Evolutionary conservation across 2,113 vertebrate species (phyloP).

Genomic region (Marmota flaviventris): DNA sequence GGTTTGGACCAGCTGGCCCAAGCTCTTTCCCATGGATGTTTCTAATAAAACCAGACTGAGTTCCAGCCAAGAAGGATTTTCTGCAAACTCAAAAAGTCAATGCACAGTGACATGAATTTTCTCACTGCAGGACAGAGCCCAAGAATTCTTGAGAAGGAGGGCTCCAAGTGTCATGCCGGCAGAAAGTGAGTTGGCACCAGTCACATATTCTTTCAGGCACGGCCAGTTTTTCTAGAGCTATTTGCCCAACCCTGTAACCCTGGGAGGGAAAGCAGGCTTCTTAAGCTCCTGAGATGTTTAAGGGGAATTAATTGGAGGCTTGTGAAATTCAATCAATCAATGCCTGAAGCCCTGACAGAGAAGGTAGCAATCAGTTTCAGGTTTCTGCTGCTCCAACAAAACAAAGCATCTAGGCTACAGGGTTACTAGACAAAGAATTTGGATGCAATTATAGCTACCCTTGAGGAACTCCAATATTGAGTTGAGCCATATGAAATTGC

Average conservation of each 20-base stretch:
- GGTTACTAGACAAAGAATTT: constrained; percentile 65
- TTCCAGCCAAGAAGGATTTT: neutral
- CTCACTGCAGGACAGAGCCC: neutral
- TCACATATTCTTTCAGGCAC: constrained; percentile 32
- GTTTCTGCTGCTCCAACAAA: constrained; percentile 51
- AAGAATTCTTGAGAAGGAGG: constrained; percentile 73
- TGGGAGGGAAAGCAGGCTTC: constrained; percentile 49
- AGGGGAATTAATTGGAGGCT: constrained; percentile 81
- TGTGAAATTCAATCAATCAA: constrained; percentile 79
- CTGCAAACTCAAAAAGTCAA: neutral
- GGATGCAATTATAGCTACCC: neutral
- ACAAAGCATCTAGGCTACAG: constrained; percentile 26
- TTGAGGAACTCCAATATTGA: constrained; percentile 32
- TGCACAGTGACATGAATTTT: constrained; percentile 1
- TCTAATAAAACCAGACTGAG: neutral
- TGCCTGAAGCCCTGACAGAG: constrained; percentile 57
- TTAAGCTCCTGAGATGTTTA: constrained; percentile 62
- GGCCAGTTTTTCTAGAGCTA: constrained; percentile 32
- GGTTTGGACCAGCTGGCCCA: neutral
- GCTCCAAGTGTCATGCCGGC: constrained; percentile 21
- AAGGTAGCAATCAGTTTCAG: constrained; percentile 78
- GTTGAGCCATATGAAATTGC: neutral
- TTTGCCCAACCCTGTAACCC: constrained; percentile 15
- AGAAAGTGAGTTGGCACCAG: neutral
- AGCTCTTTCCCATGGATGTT: neutral